Percentiles rank a stretch among this genome's conserved stretches.
Evolutionary conservation across 2,113 vertebrate genomes (phyloP).

Genomic region (Semicossyphus pulcher): DNA sequence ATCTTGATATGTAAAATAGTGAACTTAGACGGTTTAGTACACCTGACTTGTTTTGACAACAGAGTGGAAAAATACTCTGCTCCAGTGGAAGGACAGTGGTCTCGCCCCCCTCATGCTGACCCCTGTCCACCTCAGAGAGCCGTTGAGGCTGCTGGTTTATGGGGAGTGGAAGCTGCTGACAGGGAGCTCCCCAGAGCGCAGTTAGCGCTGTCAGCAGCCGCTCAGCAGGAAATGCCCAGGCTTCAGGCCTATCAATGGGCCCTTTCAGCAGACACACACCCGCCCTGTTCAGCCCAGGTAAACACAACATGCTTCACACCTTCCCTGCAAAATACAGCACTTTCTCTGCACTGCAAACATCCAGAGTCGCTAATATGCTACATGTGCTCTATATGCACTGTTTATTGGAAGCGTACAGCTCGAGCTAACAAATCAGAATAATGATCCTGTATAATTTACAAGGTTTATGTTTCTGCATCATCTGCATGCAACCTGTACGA

Average conservation of each 20-base stretch:
- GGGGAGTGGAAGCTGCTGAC: constrained; percentile 70
- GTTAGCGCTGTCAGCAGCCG: constrained; percentile 72
- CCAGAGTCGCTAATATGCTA: background rate
- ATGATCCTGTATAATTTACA: too few relatives aligned
- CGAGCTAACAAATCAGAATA: too few relatives aligned
- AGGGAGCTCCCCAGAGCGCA: constrained; percentile 64
- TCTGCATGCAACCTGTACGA: background rate
- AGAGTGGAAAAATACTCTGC: constrained; percentile 19
- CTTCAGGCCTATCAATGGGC: constrained; percentile 75
- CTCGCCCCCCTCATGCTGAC: constrained; percentile 13
- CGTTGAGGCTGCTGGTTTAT: constrained; percentile 50
- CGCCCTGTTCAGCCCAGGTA: constrained; percentile 57
- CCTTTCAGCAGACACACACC: constrained; percentile 75
- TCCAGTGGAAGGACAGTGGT: constrained; percentile 10
- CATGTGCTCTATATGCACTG: too few relatives aligned
- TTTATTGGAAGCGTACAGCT: too few relatives aligned
- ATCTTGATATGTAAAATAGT: too few relatives aligned
- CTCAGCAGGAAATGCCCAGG: constrained; percentile 76
- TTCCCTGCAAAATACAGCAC: constrained; percentile 3
- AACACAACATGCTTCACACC: constrained; percentile 57
- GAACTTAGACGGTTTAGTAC: background rate
- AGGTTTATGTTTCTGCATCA: background rate
- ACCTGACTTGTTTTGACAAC: background rate
- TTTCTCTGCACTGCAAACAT: constrained; percentile 12
- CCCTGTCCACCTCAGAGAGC: constrained; percentile 16